Evolutionary conservation across 2,888 invertebrate genomes (phyloP), one percentile per base, ranked within the genome.

Genomic region (Drosophila conformis): DNA sequence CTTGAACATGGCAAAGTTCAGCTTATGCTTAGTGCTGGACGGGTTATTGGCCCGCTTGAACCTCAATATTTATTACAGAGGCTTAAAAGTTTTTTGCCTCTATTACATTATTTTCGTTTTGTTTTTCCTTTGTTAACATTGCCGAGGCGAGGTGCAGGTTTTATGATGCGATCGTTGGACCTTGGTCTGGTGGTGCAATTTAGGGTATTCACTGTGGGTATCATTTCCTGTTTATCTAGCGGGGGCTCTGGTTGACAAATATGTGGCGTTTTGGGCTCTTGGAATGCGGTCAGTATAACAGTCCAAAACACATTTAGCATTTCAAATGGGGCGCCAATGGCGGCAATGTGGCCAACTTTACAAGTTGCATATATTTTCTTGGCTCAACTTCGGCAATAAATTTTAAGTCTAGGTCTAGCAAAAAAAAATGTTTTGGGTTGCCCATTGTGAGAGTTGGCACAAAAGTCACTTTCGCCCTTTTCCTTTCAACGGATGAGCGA

Each of bases 211-310:
- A 65, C 51, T 69, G 70, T 67, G 69, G 68, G 68, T 83, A 78
- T 76, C 78, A 69, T 76, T 84, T 88, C 89, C 87, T 78, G 77
- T 87, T 70, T 82, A 89, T 87, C 89, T 80, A 70, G 60, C 75
- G 67, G 63, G 48, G 56, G 42, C 40, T 54, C 67, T 25, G 51
- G 78, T 84, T 87, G 90, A 90, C 87, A 88, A 87, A 88, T 89
- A 86, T 88, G 87, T 80, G 71, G 65, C 67, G 73, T 71, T 80
- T 78, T 68, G 73, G 80, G 74, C 78, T 46, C 57, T 73, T 57
- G 83, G 82, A 87, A 90, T 83, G 89, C 87, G 90, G 87, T 88
- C 87, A 88, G 78, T 88, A 78, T 82, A 83, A 83, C 81, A 71
- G 65, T 76, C 73, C 40, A 76, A 72, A 75, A 64, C 71, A 81